Conservation (phyloP, 2,797 vertebrate genomes). For the Anniella stebbinsi region DNA sequence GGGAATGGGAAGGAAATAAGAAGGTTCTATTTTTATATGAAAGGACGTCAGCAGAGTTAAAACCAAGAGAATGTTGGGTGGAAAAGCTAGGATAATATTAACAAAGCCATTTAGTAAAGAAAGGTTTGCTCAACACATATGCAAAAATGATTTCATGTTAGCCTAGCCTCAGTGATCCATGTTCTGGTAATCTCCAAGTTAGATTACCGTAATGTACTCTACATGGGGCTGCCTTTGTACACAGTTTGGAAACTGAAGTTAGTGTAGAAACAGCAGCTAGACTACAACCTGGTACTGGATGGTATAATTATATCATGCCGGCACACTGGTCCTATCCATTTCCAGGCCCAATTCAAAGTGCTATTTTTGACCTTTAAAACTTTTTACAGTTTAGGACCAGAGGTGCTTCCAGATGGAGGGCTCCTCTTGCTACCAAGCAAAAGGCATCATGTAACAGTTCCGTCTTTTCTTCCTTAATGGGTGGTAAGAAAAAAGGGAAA, state of each 20-base stretch:
- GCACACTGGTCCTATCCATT: background rate
- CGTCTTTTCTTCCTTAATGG: too few species aligned
- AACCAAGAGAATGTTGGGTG: background rate
- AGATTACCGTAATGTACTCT: background rate
- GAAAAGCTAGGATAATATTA: background rate
- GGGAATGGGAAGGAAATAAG: conserved; percentile 32
- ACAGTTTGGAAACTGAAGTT: background rate
- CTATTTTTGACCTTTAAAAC: background rate
- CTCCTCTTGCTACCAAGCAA: too few species aligned
- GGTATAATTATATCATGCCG: background rate
- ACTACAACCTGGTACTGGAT: background rate
- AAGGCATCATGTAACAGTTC: too few species aligned
- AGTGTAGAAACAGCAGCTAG: background rate
- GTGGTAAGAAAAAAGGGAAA: too few species aligned
- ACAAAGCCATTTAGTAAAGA: background rate
- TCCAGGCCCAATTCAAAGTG: background rate
- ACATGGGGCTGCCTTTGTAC: background rate
- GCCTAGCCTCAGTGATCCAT: background rate
- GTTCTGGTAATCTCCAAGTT: background rate
- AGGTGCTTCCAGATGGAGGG: background rate
- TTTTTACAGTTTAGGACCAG: background rate
- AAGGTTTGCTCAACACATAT: background rate
- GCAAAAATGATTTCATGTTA: background rate
- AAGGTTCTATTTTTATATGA: conserved; percentile 22
- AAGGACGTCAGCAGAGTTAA: conserved; percentile 11